Conservation (phyloP, 2,888 invertebrate species). For the Laothoe populi region DNA sequence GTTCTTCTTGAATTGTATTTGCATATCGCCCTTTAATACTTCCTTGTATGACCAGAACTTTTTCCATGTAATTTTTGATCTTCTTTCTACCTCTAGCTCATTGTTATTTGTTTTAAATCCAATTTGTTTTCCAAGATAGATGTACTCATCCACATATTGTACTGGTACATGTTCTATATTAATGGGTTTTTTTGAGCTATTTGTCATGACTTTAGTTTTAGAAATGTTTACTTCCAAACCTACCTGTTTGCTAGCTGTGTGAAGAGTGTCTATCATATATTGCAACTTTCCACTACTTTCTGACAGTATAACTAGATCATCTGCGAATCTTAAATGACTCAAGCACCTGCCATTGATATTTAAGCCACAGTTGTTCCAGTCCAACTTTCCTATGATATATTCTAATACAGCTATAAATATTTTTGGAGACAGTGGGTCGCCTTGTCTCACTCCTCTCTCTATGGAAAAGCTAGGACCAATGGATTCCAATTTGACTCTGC, state of each 20-base stretch:
- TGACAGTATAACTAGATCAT: neutral
- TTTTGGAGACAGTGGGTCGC: conserved; percentile 3
- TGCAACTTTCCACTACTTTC: neutral
- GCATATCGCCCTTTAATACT: too few relatives aligned
- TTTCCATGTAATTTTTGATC: too few relatives aligned
- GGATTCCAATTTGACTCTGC: neutral
- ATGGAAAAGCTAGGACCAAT: neutral
- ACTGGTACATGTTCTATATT: neutral
- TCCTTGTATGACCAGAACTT: too few relatives aligned
- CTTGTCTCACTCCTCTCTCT: neutral
- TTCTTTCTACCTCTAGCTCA: too few relatives aligned
- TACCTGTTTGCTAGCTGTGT: conserved; percentile 10
- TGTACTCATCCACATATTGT: too few relatives aligned
- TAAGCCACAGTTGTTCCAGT: neutral
- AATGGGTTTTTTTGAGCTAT: neutral
- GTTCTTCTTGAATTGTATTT: too few relatives aligned
- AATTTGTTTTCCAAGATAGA: too few relatives aligned
- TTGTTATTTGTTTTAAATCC: too few relatives aligned
- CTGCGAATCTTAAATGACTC: too few relatives aligned
- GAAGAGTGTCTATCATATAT: neutral
- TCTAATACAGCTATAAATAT: conserved; percentile 1
- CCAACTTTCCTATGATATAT: neutral
- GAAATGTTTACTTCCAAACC: conserved; percentile 7
- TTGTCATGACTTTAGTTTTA: conserved; percentile 22
- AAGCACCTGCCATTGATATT: too few relatives aligned